Evolutionary conservation across 2,113 vertebrate genomes (phyloP), one percentile per base, ranked within the genome.

Genomic region (Taxidea taxus): DNA sequence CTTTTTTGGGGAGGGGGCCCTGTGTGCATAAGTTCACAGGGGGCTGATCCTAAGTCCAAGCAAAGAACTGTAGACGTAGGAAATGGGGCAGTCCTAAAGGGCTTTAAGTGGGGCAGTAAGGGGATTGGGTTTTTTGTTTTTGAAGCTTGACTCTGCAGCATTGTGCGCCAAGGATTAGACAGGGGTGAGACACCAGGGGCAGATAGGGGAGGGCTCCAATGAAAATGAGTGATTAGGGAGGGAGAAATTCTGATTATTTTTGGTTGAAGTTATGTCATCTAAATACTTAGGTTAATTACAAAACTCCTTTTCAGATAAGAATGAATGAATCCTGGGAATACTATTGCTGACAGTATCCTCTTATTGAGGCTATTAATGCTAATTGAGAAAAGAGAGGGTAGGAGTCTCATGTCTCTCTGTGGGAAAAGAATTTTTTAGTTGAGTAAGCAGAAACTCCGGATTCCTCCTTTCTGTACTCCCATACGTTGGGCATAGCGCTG

Each of bases 251-350:
- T 89, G 20, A 62, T 42, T 90, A 31, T 92, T 78, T 94, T 54
- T 21, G 31, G 27, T 70, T 70, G 68, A 44, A 84, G 44, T 86
- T 90, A 83, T 47, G 29, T 78, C 11, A 44, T 91, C 18, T 75
- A 3, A 84, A 37, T 62, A n/a, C 31, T 94, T 83, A 25, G 15
- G 68, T 77, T 93, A 75, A 86, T 64, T 86, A 49, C 9, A 21
- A 82, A 94, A 62, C 27, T 94, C 27, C 51, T 54, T 87, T 84
- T 90, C 49, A 78, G 78, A 80, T 75, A 94, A 87, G 94, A 88
- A 64, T 91, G 31, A 83, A 9, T 88, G 51, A 47, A 72, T 95
- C n/a, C 39, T 91, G 37, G 27, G 3, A 81, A 62, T 91, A 58
- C 29, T 74, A 0, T 66, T 29, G 68, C 34, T 47, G 64, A 37